Conservation (phyloP, 2,888 invertebrate genomes). For the Chymomyza procnemis region DNA sequence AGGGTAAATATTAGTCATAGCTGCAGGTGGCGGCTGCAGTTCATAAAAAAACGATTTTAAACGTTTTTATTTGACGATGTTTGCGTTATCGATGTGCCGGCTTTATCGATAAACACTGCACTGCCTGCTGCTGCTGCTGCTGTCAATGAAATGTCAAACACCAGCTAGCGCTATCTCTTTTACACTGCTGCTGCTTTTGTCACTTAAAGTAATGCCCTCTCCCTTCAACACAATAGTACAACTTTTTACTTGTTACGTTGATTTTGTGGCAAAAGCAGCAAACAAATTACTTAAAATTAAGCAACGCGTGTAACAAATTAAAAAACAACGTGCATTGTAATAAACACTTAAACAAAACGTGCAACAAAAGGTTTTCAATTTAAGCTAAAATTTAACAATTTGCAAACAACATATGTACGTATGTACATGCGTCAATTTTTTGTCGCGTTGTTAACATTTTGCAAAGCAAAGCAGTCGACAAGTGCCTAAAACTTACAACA, state of each 20-base stretch:
- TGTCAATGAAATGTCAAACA: conserved; percentile 48
- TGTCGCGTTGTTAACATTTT: conserved; percentile 67
- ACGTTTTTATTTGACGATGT: background rate
- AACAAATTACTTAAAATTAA: conserved; percentile 17
- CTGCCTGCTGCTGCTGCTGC: too few species aligned
- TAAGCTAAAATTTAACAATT: background rate
- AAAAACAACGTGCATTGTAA: background rate
- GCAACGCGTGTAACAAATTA: background rate
- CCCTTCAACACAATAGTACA: conserved; percentile 61
- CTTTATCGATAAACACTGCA: conserved; percentile 32
- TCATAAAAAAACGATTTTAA: background rate
- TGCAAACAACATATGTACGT: background rate
- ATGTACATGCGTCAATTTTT: conserved; percentile 37
- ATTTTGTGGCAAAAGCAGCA: conserved; percentile 24
- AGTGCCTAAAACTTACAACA: conserved; percentile 41
- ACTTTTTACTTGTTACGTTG: conserved; percentile 41
- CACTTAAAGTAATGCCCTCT: conserved; percentile 23
- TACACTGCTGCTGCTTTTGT: conserved; percentile 26
- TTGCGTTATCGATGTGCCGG: conserved; percentile 17
- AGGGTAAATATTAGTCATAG: background rate
- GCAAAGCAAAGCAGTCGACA: conserved; percentile 45
- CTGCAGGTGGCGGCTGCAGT: background rate
- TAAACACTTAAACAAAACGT: background rate
- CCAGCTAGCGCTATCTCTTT: conserved; percentile 49
- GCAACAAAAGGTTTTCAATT: background rate